Evolutionary conservation across 2,113 vertebrate genomes (phyloP), one percentile per base, ranked within the genome.

Genomic region (Tinamus guttatus): DNA sequence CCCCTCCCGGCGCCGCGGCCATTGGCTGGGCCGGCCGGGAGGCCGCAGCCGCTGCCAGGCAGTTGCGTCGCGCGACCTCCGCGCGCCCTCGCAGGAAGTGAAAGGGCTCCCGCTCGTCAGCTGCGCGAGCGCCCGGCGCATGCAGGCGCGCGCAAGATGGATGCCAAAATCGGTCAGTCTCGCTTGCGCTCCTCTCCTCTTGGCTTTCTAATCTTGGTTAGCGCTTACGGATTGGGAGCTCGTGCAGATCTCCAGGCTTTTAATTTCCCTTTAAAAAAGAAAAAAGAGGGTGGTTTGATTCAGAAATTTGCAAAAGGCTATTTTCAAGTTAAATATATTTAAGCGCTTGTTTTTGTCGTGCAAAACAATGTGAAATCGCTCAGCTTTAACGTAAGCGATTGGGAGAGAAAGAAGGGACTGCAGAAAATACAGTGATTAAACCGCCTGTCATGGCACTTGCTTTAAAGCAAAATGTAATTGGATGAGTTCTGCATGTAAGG

Each of bases 161-260:
- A 99, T 97, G 98, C 98, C 98, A 98, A 98, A 97, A 97, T 88
- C 97, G 99, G 99, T 99, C 85, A 98, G 99, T 99, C 40, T 81
- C 63, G 28, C 54, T 32, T 28, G 15, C 54, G 16, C 27, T 58
- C 11, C 17, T 6, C 30, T 32, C 30, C 16, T 32, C 11, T 56
- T 6, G 9, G 40, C 85, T 76, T 38, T 36, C 40, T 69, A 59
- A 8, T 83, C 87, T 30, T 30, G 70, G 30, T 11, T 28, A 3
- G 0, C 17, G 7, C 68, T 1, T 1, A 24, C 5, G 10, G 22
- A 4, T n/a, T 12, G 6, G 11, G 0, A 52, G 16, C 1, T 54
- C 32, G 52, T 9, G 49, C 59, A 7, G 64, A 12, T 11, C 60
- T 58, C 5, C 3, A 83, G 68, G 68, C 56, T 93, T 74, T 52